Evolutionary conservation across 2,113 vertebrate species (phyloP), one percentile per base, ranked within the genome.

Genomic region (Chitala chitala): DNA sequence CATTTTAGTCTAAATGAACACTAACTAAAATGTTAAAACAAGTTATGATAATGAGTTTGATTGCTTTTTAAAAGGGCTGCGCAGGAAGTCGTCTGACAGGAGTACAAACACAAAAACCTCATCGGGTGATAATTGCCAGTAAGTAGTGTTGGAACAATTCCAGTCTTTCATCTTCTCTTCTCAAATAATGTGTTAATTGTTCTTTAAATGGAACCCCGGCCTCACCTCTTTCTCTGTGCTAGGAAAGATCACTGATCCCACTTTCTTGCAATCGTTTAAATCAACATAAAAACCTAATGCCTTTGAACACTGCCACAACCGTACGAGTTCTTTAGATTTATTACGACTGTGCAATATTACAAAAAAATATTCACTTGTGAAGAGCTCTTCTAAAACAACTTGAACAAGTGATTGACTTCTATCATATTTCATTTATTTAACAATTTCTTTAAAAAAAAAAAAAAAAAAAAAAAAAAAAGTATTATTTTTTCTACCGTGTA

Each of bases 161-260:
- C 82, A 85, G 75, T 29, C 74, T n/a, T 44, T 54, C 59, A 69
- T 63, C 56, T 59, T 38, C 13, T 63, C 76, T 82, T 76, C 78
- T 81, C 81, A 77, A 79, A 84, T 72, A 75, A 73, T 75, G 79
- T 78, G 80, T 73, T 77, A 82, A 86, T 84, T 81, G 72, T 82
- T 82, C 72, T 77, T 81, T 73, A 82, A 86, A 84, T 82, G 66
- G 82, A 80, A 77, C 76, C 65, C 56, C 73, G 59, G 61, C 75
- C 81, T 83, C 79, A 81, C 77, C 76, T 79, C 73, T 75, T 78
- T 70, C 76, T 65, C 17, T 7, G 70, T 63, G 58, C 64, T 58
- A 75, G 59, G 10, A 79, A 61, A 81, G 84, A 79, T 78, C 81
- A 83, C 72, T 69, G 77, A 86, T 88, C 83, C 78, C 83, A 79